Evolutionary conservation across 2,113 vertebrate species (phyloP).

Genomic region (Dolichallabes microphthalmus): DNA sequence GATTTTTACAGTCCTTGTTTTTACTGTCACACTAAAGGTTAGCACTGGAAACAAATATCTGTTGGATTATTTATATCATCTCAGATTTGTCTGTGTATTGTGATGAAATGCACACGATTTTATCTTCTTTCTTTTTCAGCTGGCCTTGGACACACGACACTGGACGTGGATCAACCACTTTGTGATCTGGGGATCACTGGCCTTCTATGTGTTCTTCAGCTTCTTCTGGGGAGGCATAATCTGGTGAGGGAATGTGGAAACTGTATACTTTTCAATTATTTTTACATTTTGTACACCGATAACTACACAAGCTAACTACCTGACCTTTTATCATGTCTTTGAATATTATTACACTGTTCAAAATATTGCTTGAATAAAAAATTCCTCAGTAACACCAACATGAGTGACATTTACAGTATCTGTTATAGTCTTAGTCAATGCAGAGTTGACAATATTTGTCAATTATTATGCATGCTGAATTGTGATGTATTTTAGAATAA

Average conservation of each 20-base stretch:
- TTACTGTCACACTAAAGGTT: conserved; percentile 97
- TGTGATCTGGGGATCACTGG: conserved; percentile 96
- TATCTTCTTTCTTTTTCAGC: conserved; percentile 66
- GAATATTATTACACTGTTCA: not conserved
- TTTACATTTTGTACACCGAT: not conserved
- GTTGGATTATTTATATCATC: not conserved
- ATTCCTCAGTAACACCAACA: not conserved
- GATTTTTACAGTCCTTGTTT: conserved; percentile 92
- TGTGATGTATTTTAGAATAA: not conserved
- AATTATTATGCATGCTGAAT: not conserved
- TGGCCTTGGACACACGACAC: conserved; percentile 91
- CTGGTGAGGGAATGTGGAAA: conserved; percentile 76
- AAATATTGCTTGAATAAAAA: not conserved
- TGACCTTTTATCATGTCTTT: not conserved
- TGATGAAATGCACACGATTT: not conserved
- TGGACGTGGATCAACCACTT: conserved; percentile 99
- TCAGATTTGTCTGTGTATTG: not conserved
- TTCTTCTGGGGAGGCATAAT: conserved; percentile 99
- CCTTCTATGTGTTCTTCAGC: conserved; percentile 96
- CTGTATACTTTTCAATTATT: not conserved
- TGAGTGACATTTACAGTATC: not conserved
- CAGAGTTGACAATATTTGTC: not conserved
- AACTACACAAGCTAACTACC: not conserved
- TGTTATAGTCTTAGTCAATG: not conserved
- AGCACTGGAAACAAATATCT: conserved; percentile 37